phyloP scores from a whole-genome alignment of 2,888 invertebrate species.

The Amblyteles armatorius region DNA sequence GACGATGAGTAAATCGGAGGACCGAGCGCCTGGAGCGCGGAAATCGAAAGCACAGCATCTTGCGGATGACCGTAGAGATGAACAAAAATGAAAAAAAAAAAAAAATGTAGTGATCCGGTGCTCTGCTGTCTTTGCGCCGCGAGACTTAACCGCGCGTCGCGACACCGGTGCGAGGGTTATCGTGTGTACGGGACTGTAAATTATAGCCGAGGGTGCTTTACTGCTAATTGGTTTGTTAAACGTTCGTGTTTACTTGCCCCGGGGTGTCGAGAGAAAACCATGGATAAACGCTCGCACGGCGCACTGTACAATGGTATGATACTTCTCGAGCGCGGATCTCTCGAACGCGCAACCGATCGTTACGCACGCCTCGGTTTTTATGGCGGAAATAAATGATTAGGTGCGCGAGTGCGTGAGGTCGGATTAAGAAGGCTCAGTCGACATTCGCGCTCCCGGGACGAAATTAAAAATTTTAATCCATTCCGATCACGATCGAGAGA shows the following conservation, averaged over 20 bases:
- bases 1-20: not conserved
- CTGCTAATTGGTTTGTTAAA: constrained; percentile 83
- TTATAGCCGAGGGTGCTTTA: constrained; percentile 79
- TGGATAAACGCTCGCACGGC: constrained; percentile 48
- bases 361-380: not conserved
- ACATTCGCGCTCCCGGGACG: not conserved
- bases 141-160: not conserved
- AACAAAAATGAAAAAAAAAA: not conserved
- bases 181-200: constrained; percentile 74
- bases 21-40: not conserved
- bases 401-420: not conserved
- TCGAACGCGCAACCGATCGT: constrained; percentile 14
- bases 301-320: constrained; percentile 1
- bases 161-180: constrained; percentile 53
- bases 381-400: not conserved
- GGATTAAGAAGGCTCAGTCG: not conserved
- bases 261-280: constrained; percentile 59
- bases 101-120: too few species aligned
- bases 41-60: constrained; percentile 1
- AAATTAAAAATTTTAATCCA: not conserved
- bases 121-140: too few species aligned
- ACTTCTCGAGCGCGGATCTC: constrained; percentile 1
- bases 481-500: not conserved
- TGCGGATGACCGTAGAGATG: not conserved
- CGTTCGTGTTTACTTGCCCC: constrained; percentile 75